Base-by-base conservation (phyloP, 2,797 vertebrate genomes). In the Coregonus suidteri region DNA sequence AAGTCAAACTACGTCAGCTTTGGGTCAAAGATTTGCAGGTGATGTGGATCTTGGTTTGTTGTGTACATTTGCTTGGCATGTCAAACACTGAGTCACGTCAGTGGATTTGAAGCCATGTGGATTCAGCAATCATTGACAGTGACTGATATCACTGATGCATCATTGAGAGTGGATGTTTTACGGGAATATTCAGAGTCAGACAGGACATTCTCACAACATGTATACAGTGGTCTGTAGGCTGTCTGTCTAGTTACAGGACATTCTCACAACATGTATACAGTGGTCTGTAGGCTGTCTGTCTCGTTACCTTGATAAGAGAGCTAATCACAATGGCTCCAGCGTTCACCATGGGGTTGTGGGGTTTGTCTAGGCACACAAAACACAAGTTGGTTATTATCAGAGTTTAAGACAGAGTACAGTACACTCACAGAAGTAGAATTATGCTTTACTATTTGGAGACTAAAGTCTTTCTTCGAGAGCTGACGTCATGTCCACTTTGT, bases 311-410 rank as follows among this genome's bases (percentile, higher is more conserved):
- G 86, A 97, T 96, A 87, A 97, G 93, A 75, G 96, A 97, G 88
- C 95, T 96, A 90, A 96, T 94, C 25, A 97, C 94, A 82, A 97
- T 97, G 78, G 96, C 96, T 76, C 96, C 96, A 64, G 96, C 94
- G 54, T 97, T 97, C 82, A 97, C 95, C 96, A 97, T 96, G 1
- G 96, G 96, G 78, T 97, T 97, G 88, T 97, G 95, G 30, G 96
- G 96, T 77, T 96, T 96, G 87, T 95, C 96, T 97, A 82, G 51
- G 78, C 83, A 69, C 53, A 77, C 3, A 91, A 66, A 87, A 30
- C 84, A 72, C 13, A 13, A 16, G 56, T 41, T 47, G 20, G n/a
- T 30, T 11, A 30, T 66, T 30, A 30, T 73, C 35, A 35, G 64
- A 16, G 34, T 4, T 47, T 25, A 35, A 52, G 4, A 2, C 18